Percentiles rank a stretch among this genome's conserved stretches.
phyloP scores from a whole-genome alignment of 2,888 invertebrate species.

The Criorhina ranunculi region DNA sequence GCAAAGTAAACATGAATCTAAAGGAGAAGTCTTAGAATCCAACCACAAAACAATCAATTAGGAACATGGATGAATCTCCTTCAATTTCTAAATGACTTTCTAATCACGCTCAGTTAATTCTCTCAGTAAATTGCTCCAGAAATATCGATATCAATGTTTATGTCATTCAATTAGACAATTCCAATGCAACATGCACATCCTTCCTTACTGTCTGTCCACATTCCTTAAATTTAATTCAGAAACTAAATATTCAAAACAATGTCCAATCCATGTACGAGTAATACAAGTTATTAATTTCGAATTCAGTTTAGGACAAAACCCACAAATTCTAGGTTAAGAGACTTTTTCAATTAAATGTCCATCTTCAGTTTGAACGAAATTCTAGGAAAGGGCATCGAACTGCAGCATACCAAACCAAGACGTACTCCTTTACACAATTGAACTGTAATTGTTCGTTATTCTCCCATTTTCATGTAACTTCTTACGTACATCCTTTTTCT shows the following conservation, averaged over 20 bases:
- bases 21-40: too few species aligned
- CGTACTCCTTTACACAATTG: background rate
- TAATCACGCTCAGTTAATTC: background rate
- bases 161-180: background rate
- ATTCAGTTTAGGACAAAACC: background rate
- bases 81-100: background rate
- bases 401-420: background rate
- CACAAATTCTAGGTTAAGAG: background rate
- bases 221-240: slow-evolving; percentile 6
- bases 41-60: too few species aligned
- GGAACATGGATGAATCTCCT: too few species aligned
- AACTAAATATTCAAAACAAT: slow-evolving; percentile 10
- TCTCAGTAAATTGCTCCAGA: background rate
- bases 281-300: slow-evolving; percentile 9
- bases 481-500: slow-evolving; percentile 14
- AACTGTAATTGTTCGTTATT: slow-evolving; percentile 27
- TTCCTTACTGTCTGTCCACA: background rate
- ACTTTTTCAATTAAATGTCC: slow-evolving; percentile 14
- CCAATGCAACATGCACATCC: background rate
- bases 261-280: background rate
- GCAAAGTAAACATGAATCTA: too few species aligned
- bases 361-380: slow-evolving; percentile 6
- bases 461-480: background rate
- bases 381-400: slow-evolving; percentile 1
- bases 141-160: background rate